These are phyloP conservation scores for Phyto melanocephala DNA, from an alignment of 2,888 invertebrate genomes.

Conservation along the genomic window DNA sequence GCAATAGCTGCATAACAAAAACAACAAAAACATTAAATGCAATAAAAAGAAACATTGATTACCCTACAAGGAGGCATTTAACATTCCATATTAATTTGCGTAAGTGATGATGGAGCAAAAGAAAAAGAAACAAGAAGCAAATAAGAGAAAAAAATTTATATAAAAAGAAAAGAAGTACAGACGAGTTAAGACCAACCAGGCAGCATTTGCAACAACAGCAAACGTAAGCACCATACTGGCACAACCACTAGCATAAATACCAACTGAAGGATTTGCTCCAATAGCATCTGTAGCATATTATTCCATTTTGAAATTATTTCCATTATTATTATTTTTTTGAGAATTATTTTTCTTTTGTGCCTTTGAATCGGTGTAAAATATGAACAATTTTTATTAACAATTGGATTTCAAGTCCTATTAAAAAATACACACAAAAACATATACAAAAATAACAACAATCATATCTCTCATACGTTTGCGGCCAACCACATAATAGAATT, in stretches of 20 bases:
- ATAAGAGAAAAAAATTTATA: background rate
- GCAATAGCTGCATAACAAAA: background rate
- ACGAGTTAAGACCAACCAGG: constrained; percentile 17
- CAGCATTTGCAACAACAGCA: constrained; percentile 4
- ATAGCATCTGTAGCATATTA: background rate
- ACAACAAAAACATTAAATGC: constrained; percentile 44
- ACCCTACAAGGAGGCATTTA: constrained; percentile 60
- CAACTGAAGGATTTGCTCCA: background rate
- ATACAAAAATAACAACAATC: background rate
- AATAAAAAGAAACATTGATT: constrained; percentile 60
- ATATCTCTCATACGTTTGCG: constrained; percentile 37
- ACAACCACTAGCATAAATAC: background rate
- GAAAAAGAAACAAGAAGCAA: background rate
- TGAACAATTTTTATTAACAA: constrained; percentile 50
- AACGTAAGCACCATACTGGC: constrained; percentile 13
- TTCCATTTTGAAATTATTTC: constrained; percentile 17
- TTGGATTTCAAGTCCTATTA: constrained; percentile 37
- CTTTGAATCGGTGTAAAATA: constrained; percentile 30
- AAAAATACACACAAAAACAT: background rate
- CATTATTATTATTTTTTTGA: background rate
- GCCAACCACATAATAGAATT: constrained; percentile 32
- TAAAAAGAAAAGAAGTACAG: constrained; percentile 8
- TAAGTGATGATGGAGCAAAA: constrained; percentile 58
- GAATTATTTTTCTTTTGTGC: constrained; percentile 24
- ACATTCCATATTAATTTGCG: constrained; percentile 60